A percentile compares a stretch with the other conserved stretches of the same genome.
Evolutionary conservation across 2,113 vertebrate genomes (phyloP).

Genomic region (Calidris pugnax): DNA sequence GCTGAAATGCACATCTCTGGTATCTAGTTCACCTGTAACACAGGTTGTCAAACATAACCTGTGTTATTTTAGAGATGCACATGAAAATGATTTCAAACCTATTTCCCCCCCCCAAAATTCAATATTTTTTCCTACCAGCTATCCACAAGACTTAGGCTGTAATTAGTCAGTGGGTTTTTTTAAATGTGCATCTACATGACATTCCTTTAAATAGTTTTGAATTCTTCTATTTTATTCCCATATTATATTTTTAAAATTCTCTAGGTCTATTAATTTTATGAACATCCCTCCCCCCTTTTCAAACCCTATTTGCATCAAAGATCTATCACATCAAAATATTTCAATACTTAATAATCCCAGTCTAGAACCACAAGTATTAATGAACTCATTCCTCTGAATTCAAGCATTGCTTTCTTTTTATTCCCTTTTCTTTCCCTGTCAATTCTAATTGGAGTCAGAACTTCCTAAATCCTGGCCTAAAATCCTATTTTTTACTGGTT

Average conservation of each 20-base stretch:
- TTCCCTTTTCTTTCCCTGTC: neutral
- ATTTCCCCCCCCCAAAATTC: rapidly evolving
- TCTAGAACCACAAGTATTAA: neutral
- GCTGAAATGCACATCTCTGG: neutral
- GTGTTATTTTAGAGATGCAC: neutral
- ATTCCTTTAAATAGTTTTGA: neutral
- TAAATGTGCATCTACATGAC: neutral
- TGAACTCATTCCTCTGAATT: neutral
- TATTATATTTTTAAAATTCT: neutral
- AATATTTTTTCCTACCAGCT: neutral
- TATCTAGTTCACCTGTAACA: neutral
- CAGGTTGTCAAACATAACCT: neutral
- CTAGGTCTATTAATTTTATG: neutral
- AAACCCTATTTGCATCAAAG: neutral
- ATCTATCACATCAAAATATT: neutral
- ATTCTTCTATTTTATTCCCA: neutral
- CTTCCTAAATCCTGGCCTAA: neutral
- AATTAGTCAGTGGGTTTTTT: neutral
- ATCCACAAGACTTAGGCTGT: neutral
- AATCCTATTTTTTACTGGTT: neutral
- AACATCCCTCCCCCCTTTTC: neutral
- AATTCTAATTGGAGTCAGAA: neutral
- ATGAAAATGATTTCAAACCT: neutral
- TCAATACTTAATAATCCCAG: neutral
- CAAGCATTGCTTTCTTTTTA: neutral